Conservation (phyloP, 2,888 invertebrate genomes). For the Agriopis leucophaearia region DNA sequence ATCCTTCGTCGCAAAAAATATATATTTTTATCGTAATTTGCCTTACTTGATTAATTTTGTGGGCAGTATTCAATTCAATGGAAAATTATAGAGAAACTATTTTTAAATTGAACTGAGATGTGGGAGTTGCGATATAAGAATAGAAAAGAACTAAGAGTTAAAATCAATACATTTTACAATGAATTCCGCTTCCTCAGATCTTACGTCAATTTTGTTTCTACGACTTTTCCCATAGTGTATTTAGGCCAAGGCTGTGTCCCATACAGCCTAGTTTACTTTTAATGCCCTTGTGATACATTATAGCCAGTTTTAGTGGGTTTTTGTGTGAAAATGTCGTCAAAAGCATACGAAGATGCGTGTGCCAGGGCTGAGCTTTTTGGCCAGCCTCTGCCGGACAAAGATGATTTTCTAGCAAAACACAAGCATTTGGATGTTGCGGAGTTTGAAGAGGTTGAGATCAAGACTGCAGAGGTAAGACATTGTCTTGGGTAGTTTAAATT, state of each 20-base stretch:
- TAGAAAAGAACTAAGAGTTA: background rate
- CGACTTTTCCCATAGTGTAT: constrained; percentile 37
- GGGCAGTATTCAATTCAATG: background rate
- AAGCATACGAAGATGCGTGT: constrained; percentile 91
- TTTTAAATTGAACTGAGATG: background rate
- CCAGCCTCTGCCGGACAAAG: constrained; percentile 88
- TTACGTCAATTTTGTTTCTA: constrained; percentile 20
- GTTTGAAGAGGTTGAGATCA: constrained; percentile 83
- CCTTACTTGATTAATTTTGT: background rate
- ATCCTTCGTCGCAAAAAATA: no score
- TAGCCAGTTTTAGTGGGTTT: constrained; percentile 16
- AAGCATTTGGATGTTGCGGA: constrained; percentile 84
- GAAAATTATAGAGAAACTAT: background rate
- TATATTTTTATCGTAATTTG: background rate
- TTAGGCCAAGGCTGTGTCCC: constrained; percentile 53
- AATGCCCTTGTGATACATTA: constrained; percentile 20
- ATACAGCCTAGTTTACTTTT: constrained; percentile 36
- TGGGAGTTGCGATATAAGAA: no score
- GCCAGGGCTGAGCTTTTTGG: constrained; percentile 93
- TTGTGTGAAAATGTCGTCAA: constrained; percentile 83
- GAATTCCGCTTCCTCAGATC: constrained; percentile 3
- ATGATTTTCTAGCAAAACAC: constrained; percentile 88
- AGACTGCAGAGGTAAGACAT: constrained; percentile 69
- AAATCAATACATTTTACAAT: constrained; percentile 45
- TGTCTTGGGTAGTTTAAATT: no score